Percentiles rank a stretch among this genome's conserved stretches.
Conservation (phyloP, 2,888 invertebrate species). For the Megalurothrips usitatus region DNA sequence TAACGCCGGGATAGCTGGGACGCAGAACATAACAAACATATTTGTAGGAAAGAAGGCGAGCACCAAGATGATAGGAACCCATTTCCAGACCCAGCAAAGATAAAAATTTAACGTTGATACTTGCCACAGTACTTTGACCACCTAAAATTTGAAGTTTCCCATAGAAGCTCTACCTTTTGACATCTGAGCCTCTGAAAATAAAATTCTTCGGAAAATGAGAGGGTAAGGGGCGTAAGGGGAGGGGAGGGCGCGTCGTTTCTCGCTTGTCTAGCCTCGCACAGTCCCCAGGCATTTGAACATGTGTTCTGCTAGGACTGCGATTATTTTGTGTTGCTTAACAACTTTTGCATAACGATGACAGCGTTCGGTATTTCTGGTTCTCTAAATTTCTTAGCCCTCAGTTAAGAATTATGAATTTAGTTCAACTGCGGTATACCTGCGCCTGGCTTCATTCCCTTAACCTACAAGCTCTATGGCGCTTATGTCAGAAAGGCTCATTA, state of each 20-base stretch:
- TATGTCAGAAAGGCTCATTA: too few species aligned
- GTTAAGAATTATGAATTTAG: too few species aligned
- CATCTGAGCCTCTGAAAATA: not conserved
- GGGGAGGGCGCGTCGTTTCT: not conserved
- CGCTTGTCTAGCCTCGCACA: too few species aligned
- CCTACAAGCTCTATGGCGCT: too few species aligned
- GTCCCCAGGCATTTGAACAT: too few species aligned
- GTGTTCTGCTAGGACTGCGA: too few species aligned
- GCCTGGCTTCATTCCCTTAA: too few species aligned
- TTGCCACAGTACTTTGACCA: not conserved
- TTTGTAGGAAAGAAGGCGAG: not conserved
- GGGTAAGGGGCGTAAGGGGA: not conserved
- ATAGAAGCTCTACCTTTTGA: not conserved
- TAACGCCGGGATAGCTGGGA: constrained; percentile 16
- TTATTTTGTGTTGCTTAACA: too few species aligned
- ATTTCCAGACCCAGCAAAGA: not conserved
- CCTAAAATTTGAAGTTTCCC: not conserved
- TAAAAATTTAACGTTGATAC: not conserved
- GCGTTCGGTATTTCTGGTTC: too few species aligned
- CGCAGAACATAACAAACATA: constrained; percentile 3
- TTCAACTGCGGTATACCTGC: too few species aligned
- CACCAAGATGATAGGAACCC: not conserved
- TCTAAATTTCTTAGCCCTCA: too few species aligned
- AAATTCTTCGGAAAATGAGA: constrained; percentile 3
- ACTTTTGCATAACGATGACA: too few species aligned